These are phyloP conservation scores for Sialis lutaria DNA, from an alignment of 2,888 invertebrate genomes.

Conservation along the genomic window DNA sequence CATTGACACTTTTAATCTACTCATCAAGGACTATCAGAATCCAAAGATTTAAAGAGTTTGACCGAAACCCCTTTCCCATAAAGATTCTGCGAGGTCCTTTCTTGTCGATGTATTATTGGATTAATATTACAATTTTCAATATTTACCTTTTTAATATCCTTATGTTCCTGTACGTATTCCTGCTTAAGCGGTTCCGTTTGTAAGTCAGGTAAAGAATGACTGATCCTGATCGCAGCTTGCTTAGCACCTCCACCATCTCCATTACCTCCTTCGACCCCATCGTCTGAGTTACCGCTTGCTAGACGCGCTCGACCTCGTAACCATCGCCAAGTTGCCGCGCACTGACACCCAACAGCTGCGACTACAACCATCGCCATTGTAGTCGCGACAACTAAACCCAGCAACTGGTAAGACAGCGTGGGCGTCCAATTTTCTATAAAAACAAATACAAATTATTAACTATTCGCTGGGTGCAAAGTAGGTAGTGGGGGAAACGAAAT, in stretches of 20 bases:
- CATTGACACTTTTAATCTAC: no score
- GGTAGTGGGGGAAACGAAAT: no score
- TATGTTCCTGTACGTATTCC: constrained; percentile 54
- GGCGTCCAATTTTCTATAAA: constrained; percentile 4
- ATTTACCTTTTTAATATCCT: constrained; percentile 48
- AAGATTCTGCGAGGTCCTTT: no score
- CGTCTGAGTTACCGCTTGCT: constrained; percentile 15
- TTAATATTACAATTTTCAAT: neutral
- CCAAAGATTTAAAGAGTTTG: no score
- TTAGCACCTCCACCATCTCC: constrained; percentile 35
- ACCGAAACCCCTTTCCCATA: no score
- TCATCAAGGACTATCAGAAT: no score
- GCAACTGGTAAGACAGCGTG: constrained; percentile 30
- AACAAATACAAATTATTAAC: neutral
- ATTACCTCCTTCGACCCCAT: constrained; percentile 14
- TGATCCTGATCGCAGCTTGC: constrained; percentile 54
- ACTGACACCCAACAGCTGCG: constrained; percentile 55
- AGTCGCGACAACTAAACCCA: constrained; percentile 35
- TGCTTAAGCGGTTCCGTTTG: constrained; percentile 49
- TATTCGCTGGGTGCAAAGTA: no score
- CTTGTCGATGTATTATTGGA: no score
- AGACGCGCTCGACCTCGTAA: constrained; percentile 34
- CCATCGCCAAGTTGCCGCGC: constrained; percentile 57
- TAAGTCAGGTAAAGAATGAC: constrained; percentile 57
- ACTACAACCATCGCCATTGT: constrained; percentile 48